Evolutionary conservation across 92 coral and sea anemone genomes (phyloP), one percentile per base, ranked within the genome.

Genomic region (Parazoanthus atlanticus): DNA sequence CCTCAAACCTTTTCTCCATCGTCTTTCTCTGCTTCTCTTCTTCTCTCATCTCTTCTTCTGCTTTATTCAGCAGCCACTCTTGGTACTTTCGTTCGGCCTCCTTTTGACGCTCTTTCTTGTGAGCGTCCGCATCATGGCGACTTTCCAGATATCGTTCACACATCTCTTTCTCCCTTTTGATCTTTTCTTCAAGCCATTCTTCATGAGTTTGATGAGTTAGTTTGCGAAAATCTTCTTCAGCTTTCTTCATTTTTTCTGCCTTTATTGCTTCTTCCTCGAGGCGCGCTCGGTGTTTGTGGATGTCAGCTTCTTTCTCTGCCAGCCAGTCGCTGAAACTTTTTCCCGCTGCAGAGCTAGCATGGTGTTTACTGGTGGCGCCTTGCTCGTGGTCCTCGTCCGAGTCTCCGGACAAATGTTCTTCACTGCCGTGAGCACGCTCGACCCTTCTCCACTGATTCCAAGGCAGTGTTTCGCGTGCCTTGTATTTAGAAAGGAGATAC

Each of bases 391-490:
- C 79, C 29, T 84, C 87, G 15, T 70, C 87, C 19, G 87, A 84
- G 43, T 84, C 75, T 34, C 58, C 78, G 15, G 67, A 43, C 16
- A 46, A 84, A 46, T 29, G n/a, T 21, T 70, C 87, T 13, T 46
- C 15, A 36, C 31, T 69, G 67, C 56, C 79, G 30, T 47, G 67
- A 70, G 15, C 30, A 52, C 65, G 78, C 23, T 49, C 87, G 28
- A 70, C 87, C 33, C 28, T 32, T 46, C 29, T 84, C 87, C 87
- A 84, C 67, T 84, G 87, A 71, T 84, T 84, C 87, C 87, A 84
- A 19, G 87, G 87, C 34, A 84, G 79, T 15, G 69, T 31, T 7
- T 84, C 78, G 41, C 87, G 87, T 29, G 49, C 78, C 17, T 84
- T 84, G 87, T 84, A 84, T 32, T 84, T 84, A 6, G 87, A 70